A percentile compares a stretch with the other conserved stretches of the same genome.
Conservation (phyloP, 2,797 vertebrate species). For the Falco concolor region DNA sequence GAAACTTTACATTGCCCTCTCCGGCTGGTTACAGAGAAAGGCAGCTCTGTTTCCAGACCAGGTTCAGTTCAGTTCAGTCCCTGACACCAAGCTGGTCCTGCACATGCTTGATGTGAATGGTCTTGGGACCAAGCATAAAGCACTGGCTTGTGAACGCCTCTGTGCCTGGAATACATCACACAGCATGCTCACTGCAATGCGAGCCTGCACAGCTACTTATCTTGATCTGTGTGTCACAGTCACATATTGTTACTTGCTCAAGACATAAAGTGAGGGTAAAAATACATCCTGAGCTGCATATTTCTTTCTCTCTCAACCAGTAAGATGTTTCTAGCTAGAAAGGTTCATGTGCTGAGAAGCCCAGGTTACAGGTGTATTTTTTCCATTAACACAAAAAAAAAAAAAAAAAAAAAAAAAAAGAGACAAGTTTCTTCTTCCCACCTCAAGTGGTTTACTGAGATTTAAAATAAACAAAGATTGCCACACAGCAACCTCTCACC, state of each 20-base stretch:
- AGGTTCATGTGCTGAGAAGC: neutral
- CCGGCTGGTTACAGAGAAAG: neutral
- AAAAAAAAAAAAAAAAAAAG: neutral
- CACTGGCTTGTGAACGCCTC: neutral
- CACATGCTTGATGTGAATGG: neutral
- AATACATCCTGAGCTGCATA: neutral
- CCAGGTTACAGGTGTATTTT: neutral
- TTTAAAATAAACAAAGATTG: slow-evolving; percentile 62
- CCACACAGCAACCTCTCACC: slow-evolving; percentile 38
- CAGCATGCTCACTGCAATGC: neutral
- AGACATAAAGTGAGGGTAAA: neutral
- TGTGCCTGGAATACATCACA: neutral
- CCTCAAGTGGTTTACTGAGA: slow-evolving; percentile 6
- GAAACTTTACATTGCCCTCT: neutral
- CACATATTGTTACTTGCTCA: neutral
- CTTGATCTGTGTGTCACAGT: neutral
- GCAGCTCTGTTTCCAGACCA: neutral
- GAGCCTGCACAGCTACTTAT: neutral
- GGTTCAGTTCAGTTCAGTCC: neutral
- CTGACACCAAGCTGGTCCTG: neutral
- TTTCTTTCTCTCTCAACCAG: neutral
- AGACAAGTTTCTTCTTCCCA: neutral
- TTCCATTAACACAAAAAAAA: neutral
- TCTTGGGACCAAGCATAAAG: neutral
- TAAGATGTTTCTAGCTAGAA: neutral